Evolutionary conservation across 1,140 invertebrate genomes (phyloP).

Genomic region (Solenopsis fugax): DNA sequence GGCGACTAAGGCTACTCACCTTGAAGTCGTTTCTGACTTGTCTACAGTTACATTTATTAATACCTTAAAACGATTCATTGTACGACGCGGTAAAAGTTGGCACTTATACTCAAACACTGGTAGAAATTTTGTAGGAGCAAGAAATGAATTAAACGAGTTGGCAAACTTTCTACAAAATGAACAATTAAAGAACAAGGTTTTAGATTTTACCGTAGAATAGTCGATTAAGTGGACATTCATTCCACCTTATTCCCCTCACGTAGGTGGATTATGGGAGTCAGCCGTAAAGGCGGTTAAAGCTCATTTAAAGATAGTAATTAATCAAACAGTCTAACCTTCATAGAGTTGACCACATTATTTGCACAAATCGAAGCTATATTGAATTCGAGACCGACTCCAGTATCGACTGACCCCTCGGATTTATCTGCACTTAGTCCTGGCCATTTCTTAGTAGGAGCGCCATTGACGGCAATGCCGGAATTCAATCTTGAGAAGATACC

Average conservation of each 20-base stretch:
- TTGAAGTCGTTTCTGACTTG: not conserved
- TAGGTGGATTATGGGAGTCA: not conserved
- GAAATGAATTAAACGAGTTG: not conserved
- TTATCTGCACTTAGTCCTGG: not conserved
- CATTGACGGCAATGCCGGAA: not conserved
- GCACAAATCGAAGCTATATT: not conserved
- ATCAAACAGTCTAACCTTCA: not conserved
- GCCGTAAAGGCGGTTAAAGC: conserved; percentile 1
- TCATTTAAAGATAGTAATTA: not conserved
- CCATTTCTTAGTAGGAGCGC: not conserved
- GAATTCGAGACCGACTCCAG: not conserved
- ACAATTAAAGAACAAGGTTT: not conserved
- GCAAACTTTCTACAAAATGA: not conserved
- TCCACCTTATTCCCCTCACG: conserved; percentile 17
- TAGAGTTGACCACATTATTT: not conserved
- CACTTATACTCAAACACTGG: not conserved
- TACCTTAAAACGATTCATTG: not conserved
- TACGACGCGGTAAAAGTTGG: not conserved
- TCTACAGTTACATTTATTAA: not conserved
- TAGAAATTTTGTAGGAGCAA: not conserved
- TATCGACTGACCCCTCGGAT: not conserved
- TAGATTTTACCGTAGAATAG: not conserved
- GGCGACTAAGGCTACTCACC: not conserved
- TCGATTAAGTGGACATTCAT: conserved; percentile 13
- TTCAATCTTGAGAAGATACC: not conserved